A percentile compares a stretch with the other conserved stretches of the same genome.
Evolutionary conservation across 2,113 vertebrate species (phyloP).

Genomic region (Sorex araneus): DNA sequence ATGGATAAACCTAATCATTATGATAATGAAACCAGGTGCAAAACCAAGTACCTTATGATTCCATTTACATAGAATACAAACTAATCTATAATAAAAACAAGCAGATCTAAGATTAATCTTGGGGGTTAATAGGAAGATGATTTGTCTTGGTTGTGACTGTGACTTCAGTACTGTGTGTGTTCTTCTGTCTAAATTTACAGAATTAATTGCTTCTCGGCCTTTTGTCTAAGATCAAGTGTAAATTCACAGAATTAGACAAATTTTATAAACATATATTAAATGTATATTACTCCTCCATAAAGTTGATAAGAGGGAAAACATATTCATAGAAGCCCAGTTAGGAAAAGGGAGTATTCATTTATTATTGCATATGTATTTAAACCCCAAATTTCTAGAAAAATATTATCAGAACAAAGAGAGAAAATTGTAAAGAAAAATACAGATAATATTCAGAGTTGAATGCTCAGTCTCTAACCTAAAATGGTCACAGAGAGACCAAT

Average conservation of each 20-base stretch:
- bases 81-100: neutral
- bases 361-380: neutral
- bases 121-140: neutral
- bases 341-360: constrained; percentile 33
- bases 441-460: neutral
- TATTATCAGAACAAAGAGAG: neutral
- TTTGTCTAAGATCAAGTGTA: too few species aligned
- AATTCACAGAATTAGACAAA: too few species aligned
- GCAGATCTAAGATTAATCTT: neutral
- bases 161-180: neutral
- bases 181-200: neutral
- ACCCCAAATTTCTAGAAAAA: constrained; percentile 7
- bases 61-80: too few species aligned
- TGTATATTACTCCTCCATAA: neutral
- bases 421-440: neutral
- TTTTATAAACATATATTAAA: neutral
- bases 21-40: neutral
- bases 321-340: neutral
- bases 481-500: neutral
- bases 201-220: constrained; percentile 6
- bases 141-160: neutral
- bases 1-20: constrained; percentile 16
- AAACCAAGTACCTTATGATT: too few species aligned
- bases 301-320: constrained; percentile 7
- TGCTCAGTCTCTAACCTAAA: neutral